A percentile compares a stretch with the other conserved stretches of the same genome.
phyloP scores from a whole-genome alignment of 2,797 vertebrate species.

The Anomalospiza imberbis region DNA sequence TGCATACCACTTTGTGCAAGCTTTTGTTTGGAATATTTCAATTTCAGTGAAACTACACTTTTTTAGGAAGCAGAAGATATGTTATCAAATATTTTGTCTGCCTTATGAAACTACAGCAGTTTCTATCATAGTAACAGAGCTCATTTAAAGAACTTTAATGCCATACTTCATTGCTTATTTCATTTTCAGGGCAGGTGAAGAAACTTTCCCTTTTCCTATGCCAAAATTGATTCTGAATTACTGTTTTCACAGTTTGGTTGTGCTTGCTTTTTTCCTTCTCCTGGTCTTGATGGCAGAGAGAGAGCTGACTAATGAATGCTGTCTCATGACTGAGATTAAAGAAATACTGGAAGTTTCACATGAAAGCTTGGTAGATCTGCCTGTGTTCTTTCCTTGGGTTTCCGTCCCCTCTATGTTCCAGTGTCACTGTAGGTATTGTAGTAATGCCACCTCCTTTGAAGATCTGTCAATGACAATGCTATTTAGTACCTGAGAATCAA shows the following conservation, averaged over 20 bases:
- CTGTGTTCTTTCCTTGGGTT: neutral
- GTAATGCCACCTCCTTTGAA: neutral
- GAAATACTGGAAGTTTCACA: neutral
- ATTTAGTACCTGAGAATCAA: neutral
- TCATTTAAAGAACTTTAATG: neutral
- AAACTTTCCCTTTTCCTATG: neutral
- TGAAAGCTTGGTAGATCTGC: neutral
- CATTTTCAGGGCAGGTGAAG: neutral
- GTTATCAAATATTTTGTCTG: neutral
- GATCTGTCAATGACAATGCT: neutral
- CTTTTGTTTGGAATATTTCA: neutral
- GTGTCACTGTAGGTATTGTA: neutral
- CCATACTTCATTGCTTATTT: neutral
- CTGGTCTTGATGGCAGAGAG: neutral
- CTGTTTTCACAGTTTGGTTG: neutral
- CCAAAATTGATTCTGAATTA: neutral
- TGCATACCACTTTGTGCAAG: neutral
- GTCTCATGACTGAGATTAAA: neutral
- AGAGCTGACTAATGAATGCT: neutral
- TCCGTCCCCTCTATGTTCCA: neutral
- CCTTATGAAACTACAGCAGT: neutral
- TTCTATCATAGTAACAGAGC: neutral
- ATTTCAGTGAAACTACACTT: neutral
- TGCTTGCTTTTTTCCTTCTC: neutral
- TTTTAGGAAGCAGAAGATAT: neutral